These are phyloP conservation scores for Phenganax stokvisi DNA, from an alignment of 92 coral and sea anemone genomes.

Conservation along the genomic window DNA sequence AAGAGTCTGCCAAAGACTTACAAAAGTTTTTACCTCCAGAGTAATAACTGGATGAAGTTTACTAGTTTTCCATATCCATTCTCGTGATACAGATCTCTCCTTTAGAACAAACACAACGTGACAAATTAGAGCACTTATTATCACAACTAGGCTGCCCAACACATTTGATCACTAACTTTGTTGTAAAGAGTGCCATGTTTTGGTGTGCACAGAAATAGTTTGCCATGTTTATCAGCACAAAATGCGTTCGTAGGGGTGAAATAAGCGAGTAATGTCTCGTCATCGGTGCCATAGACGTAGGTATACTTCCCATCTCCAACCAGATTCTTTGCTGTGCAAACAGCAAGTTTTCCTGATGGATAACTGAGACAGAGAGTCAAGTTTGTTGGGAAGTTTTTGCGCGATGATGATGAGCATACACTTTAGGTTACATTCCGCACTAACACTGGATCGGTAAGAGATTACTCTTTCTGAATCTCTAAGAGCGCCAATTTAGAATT, in stretches of 20 bases:
- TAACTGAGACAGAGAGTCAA: constrained; percentile 60
- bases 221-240: constrained; percentile 68
- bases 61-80: constrained; percentile 91
- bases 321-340: constrained; percentile 60
- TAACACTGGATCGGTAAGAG: too few relatives aligned
- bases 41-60: constrained; percentile 61
- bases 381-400: constrained; percentile 3
- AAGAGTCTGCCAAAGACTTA: too few relatives aligned
- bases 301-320: constrained; percentile 81
- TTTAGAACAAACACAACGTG: constrained; percentile 18
- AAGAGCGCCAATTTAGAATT: too few relatives aligned
- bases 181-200: constrained; percentile 74
- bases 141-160: not conserved
- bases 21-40: not conserved
- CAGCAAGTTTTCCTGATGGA: constrained; percentile 85
- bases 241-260: constrained; percentile 74
- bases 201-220: constrained; percentile 60
- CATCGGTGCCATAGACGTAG: constrained; percentile 66
- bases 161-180: constrained; percentile 47
- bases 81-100: constrained; percentile 64
- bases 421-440: too few relatives aligned
- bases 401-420: too few relatives aligned
- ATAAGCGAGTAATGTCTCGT: constrained; percentile 63
- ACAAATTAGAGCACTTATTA: not conserved
- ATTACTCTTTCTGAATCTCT: too few relatives aligned